Conservation (phyloP, 2,888 invertebrate genomes). For the Rutpela maculata region DNA sequence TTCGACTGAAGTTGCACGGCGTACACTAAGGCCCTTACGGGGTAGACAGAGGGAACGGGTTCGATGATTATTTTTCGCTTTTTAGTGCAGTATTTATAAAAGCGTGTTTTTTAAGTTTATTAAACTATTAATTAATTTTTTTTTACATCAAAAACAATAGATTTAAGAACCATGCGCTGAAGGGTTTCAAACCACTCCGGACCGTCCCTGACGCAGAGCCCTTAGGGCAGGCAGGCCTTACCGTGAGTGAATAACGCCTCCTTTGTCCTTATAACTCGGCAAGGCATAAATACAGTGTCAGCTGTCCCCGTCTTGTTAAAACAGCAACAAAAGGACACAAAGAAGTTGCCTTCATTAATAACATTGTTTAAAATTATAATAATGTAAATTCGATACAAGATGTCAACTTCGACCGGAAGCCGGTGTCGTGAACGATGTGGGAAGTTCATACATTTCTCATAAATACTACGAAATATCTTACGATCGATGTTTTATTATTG, state of each 20-base stretch:
- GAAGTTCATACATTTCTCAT: conserved; percentile 37
- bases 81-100: no score
- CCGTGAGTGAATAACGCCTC: conserved; percentile 48
- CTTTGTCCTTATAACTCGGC: conserved; percentile 41
- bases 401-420: conserved; percentile 42
- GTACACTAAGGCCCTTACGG: no score
- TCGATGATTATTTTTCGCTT: no score
- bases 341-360: conserved; percentile 51
- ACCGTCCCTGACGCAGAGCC: conserved; percentile 27
- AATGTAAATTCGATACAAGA: conserved; percentile 49
- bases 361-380: conserved; percentile 49
- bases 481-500: background rate
- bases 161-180: background rate
- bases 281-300: conserved; percentile 44
- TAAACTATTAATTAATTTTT: no score
- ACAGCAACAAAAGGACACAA: conserved; percentile 49
- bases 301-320: conserved; percentile 50
- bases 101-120: no score
- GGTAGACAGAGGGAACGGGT: no score
- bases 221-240: conserved; percentile 44
- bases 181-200: background rate
- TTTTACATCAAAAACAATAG: no score
- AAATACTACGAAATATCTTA: background rate
- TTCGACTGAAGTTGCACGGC: no score
- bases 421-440: conserved; percentile 28